Evolutionary conservation across 2,113 vertebrate species (phyloP), one percentile per base, ranked within the genome.

Genomic region (Drymodes brunneopygia): DNA sequence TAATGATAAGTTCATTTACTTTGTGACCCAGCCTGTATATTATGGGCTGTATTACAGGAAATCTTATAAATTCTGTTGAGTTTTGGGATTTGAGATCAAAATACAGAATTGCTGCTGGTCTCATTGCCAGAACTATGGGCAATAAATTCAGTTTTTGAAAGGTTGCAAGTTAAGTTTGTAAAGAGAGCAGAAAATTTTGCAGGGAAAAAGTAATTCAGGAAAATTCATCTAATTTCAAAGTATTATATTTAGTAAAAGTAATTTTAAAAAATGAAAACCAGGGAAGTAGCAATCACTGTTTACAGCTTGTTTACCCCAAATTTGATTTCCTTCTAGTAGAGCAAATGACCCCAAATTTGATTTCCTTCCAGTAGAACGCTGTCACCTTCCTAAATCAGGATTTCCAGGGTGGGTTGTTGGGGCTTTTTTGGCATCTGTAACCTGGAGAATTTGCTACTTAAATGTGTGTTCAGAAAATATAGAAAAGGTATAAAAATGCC

Each of bases 51-150:
- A 11, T 7, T 1, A 2, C 60, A 57, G 56, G 54, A 60, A 47
- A 17, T 73, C 1, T 15, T n/a, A 7, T 1, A 21, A 54, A 38
- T 67, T 44, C 28, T 51, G 0, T 27, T 29, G 19, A 6, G 2
- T 33, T 74, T 48, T n/a, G 33, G 65, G 25, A 28, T 9, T 4
- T 72, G 42, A 60, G 20, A 35, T 64, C 31, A 71, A 53, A 74
- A 71, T 8, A 31, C 6, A 8, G 27, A 45, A n/a, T 61, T 61
- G 10, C 36, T 57, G 15, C 8, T 61, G 38, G 6, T 67, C 19
- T 61, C 56, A 17, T 17, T 80, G 28, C 71, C 51, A 86, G 50
- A 82, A 33, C 31, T n/a, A 3, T 27, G 16, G 45, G 25, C 13
- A n/a, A 12, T 23, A 13, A 1, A 2, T 88, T 70, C n/a, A 31